phyloP scores from a whole-genome alignment of 2,113 vertebrate genomes.

The Anolis sagrei region DNA sequence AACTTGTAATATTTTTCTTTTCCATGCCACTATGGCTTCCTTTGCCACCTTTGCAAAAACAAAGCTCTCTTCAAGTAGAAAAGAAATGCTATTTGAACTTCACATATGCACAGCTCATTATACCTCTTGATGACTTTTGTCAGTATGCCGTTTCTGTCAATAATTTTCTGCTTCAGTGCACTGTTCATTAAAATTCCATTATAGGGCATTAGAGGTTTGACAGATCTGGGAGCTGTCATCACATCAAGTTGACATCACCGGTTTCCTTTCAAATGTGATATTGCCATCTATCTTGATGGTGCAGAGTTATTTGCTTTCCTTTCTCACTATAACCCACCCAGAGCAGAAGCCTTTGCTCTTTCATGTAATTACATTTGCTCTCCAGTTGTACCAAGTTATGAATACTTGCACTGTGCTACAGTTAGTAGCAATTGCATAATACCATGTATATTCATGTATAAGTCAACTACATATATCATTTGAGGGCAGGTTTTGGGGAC shows the following conservation, averaged over 20 bases:
- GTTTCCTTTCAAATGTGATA: constrained; percentile 19
- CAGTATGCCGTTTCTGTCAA: constrained; percentile 41
- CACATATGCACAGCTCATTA: constrained; percentile 20
- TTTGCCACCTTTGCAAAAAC: neutral
- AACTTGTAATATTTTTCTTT: neutral
- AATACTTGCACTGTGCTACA: no score
- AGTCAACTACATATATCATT: no score
- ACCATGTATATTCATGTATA: no score
- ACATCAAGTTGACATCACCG: constrained; percentile 7
- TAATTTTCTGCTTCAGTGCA: constrained; percentile 27
- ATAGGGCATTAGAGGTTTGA: constrained; percentile 12
- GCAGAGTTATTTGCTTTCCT: neutral
- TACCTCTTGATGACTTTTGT: constrained; percentile 23
- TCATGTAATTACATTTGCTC: neutral
- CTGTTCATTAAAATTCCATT: constrained; percentile 35
- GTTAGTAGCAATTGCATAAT: neutral
- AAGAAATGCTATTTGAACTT: constrained; percentile 15
- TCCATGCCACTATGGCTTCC: rapidly evolving
- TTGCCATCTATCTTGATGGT: constrained; percentile 5
- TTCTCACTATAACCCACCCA: neutral
- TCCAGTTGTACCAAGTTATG: no score
- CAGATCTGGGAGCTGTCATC: constrained; percentile 39
- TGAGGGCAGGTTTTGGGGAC: no score
- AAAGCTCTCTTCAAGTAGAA: neutral
- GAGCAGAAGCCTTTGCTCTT: neutral